These are phyloP conservation scores for Anthoscopus minutus DNA, from an alignment of 2,113 vertebrate genomes.

Conservation along the genomic window DNA sequence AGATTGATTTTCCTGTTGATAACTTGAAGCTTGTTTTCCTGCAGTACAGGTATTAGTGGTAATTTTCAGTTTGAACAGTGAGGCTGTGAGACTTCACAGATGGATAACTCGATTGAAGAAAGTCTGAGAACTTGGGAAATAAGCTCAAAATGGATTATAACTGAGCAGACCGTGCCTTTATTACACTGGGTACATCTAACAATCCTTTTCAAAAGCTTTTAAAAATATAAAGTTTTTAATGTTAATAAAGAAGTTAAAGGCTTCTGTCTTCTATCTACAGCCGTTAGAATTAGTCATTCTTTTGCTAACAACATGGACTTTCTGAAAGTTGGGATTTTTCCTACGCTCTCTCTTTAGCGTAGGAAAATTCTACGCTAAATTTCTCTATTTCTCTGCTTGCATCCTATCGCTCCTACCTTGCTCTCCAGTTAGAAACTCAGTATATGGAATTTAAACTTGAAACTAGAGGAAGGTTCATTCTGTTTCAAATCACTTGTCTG, in stretches of 20 bases:
- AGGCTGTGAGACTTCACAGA: neutral
- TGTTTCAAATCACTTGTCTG: neutral
- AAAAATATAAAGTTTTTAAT: neutral
- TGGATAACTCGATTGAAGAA: neutral
- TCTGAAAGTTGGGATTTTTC: neutral
- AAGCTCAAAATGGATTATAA: neutral
- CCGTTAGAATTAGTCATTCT: neutral
- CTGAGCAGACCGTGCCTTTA: neutral
- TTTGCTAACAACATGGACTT: neutral
- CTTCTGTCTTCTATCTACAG: neutral
- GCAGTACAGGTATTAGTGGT: neutral
- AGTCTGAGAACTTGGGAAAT: neutral
- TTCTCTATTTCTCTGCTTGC: neutral
- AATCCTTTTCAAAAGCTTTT: neutral
- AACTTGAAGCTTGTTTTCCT: neutral
- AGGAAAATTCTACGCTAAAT: neutral
- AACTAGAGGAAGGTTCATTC: neutral
- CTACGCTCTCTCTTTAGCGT: fast-evolving
- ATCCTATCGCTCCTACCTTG: neutral
- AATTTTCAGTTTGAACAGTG: neutral
- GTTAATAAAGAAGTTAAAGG: neutral
- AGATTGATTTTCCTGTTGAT: neutral
- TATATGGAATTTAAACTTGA: neutral
- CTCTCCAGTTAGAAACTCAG: neutral
- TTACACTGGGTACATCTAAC: neutral